phyloP scores from a whole-genome alignment of 2,888 invertebrate genomes.

The Heliconius hortense region DNA sequence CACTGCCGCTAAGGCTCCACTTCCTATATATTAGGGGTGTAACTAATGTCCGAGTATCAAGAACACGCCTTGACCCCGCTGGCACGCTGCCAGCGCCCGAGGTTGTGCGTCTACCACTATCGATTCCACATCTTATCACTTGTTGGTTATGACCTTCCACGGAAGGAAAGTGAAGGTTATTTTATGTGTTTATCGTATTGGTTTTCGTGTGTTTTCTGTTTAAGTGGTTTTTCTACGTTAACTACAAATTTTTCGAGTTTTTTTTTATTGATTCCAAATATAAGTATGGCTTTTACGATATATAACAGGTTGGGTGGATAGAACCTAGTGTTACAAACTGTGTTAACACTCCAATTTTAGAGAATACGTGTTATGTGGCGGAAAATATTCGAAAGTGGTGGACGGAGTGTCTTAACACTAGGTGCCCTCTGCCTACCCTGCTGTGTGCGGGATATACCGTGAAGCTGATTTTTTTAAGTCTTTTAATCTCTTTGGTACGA shows the following conservation, averaged over 20 bases:
- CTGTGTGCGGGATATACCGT: too few species aligned
- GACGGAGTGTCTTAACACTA: too few species aligned
- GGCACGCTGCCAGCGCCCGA: conserved; percentile 34
- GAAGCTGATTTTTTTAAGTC: too few species aligned
- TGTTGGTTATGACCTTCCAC: conserved; percentile 30
- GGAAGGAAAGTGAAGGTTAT: conserved; percentile 11
- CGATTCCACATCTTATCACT: conserved; percentile 40
- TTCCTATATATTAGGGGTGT: conserved; percentile 22
- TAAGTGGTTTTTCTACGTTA: not conserved
- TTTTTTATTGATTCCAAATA: not conserved
- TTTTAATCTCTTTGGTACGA: too few species aligned
- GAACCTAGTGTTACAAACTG: not conserved
- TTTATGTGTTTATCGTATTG: not conserved
- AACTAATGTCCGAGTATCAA: conserved; percentile 27
- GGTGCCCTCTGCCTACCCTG: too few species aligned
- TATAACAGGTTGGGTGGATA: not conserved
- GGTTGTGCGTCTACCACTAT: conserved; percentile 29
- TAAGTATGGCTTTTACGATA: not conserved
- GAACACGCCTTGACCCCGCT: conserved; percentile 32
- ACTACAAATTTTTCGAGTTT: not conserved
- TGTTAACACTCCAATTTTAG: not conserved
- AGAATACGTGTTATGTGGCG: not conserved
- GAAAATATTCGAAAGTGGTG: too few species aligned
- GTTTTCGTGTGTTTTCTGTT: not conserved
- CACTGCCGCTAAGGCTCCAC: not conserved